A percentile compares a stretch with the other conserved stretches of the same genome.
Evolutionary conservation across 1,140 invertebrate species (phyloP).

Genomic region (Monochamus saltuarius): DNA sequence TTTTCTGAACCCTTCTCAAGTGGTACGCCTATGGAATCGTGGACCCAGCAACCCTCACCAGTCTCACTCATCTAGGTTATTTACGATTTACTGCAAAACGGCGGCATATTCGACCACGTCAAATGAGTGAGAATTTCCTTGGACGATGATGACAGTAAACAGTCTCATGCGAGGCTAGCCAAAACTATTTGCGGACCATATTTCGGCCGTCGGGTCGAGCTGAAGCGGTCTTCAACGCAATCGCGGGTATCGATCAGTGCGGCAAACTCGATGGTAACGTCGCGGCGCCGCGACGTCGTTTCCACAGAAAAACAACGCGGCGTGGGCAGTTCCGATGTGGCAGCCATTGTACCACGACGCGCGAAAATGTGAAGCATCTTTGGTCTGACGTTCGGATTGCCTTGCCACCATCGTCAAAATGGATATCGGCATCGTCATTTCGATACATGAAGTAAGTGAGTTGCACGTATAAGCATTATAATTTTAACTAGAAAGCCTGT

Average conservation of each 20-base stretch:
- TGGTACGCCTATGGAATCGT: too few species aligned
- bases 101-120: not conserved
- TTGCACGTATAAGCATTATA: too few species aligned
- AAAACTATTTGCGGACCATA: not conserved
- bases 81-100: not conserved
- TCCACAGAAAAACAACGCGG: conserved; percentile 2
- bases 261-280: not conserved
- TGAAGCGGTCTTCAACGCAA: not conserved
- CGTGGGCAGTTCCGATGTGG: not conserved
- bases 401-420: too few species aligned
- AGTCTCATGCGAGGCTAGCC: not conserved
- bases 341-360: too few species aligned
- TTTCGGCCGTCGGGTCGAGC: not conserved
- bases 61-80: too few species aligned
- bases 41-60: too few species aligned
- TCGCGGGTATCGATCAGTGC: conserved; percentile 4
- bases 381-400: too few species aligned
- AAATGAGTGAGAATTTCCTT: not conserved
- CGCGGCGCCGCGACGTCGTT: conserved; percentile 4
- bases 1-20: too few species aligned
- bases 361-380: too few species aligned
- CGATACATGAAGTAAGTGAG: too few species aligned
- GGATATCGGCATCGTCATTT: too few species aligned
- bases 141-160: not conserved
- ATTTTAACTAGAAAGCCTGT: too few species aligned